Evolutionary conservation across 2,113 vertebrate genomes (phyloP), one percentile per base, ranked within the genome.

Genomic region (Excalfactoria chinensis): DNA sequence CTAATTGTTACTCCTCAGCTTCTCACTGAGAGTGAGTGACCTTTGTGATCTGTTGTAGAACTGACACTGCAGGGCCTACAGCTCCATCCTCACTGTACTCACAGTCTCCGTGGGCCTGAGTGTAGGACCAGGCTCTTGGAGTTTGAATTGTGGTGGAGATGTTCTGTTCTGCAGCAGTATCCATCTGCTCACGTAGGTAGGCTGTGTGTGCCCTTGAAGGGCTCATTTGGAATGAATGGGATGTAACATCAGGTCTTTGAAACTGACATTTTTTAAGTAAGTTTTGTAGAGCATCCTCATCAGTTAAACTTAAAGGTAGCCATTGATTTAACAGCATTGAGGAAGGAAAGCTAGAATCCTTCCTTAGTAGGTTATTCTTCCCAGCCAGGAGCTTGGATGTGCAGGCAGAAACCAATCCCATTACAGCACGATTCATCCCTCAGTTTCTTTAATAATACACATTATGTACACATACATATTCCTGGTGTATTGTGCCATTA

Each of bases 91-190:
- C 49, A 26, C 66, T 60, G 53, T 73, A 72, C 56, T 84, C 11
- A 3, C 5, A 0, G 9, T n/a, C 72, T 79, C 44, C 8, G 1
- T 11, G 3, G 25, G 11, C 44, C 70, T 48, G 49, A 53, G 7
- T 20, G 2, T 25, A 43, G 37, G 43, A 32, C 44, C 44, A 49
- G 35, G 44, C 16, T 23, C n/a, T 35, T 21, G 14, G 34, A 64
- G 30, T 51, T 14, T 14, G 15, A 21, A 19, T 43, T 9, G 30
- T 44, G 75, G 2, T 30, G 34, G 70, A 35, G 73, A 12, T 20
- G 22, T 59, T 4, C 34, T 20, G 41, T 20, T 10, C 53, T 69
- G 60, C 7, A 6, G 1, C 46, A 70, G 26, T 37, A 21, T 20
- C 30, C 88, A 78, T 63, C 51, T 18, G 5, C 19, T 64, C 20